A percentile compares a stretch with the other conserved stretches of the same genome.
Conservation (phyloP, 2,113 vertebrate species). For the Cyanoliseus patagonus region DNA sequence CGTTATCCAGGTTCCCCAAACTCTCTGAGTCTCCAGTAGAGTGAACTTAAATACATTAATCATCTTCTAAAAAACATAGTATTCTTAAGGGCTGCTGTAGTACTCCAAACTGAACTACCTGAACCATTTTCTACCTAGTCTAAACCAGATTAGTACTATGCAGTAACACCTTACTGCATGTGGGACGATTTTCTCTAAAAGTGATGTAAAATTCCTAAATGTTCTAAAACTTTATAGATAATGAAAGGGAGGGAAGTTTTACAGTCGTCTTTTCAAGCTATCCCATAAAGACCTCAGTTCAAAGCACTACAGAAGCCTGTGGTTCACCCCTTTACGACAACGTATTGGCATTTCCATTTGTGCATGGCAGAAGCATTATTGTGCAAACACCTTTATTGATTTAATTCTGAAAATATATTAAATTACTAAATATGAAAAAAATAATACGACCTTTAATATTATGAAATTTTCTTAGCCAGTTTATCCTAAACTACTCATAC, state of each 20-base stretch:
- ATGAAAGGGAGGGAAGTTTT: neutral
- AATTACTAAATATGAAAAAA: neutral
- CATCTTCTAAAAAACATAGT: neutral
- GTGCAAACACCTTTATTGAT: neutral
- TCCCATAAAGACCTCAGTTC: neutral
- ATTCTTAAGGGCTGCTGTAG: neutral
- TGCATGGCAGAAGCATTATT: neutral
- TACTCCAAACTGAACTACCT: neutral
- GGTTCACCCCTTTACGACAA: neutral
- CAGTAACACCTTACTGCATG: neutral
- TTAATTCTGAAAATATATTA: neutral
- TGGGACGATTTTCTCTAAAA: neutral
- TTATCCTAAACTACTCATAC: neutral
- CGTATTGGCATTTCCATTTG: neutral
- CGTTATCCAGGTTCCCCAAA: neutral
- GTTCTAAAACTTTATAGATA: neutral
- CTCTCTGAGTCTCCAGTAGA: neutral
- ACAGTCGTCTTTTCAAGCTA: neutral
- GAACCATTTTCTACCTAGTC: neutral
- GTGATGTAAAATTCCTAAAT: neutral
- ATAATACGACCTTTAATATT: neutral
- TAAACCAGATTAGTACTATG: neutral
- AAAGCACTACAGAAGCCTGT: neutral
- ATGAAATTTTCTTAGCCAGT: neutral
- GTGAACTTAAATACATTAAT: neutral